Percentiles rank a stretch among this genome's conserved stretches.
These are phyloP conservation scores for Anastrepha obliqua DNA, from an alignment of 1,140 invertebrate genomes.

Conservation along the genomic window DNA sequence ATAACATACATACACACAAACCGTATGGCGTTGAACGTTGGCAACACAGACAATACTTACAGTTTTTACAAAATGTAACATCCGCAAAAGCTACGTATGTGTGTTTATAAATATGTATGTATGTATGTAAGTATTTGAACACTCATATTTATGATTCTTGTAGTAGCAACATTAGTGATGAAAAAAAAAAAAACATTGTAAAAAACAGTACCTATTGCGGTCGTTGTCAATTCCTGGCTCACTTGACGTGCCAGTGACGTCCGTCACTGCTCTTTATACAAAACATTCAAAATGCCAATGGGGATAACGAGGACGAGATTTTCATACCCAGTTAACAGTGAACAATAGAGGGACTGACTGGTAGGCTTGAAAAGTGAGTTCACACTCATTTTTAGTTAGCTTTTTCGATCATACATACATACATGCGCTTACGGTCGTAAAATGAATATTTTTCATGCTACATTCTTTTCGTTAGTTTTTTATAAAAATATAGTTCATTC, in stretches of 20 bases:
- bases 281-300: constrained; percentile 2
- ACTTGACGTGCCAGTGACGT: constrained; percentile 28
- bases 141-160: not conserved
- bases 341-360: too few relatives aligned
- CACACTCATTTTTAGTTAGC: too few relatives aligned
- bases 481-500: too few relatives aligned
- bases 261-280: not conserved
- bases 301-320: not conserved
- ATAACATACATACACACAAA: not conserved
- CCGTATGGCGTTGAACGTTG: not conserved
- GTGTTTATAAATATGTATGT: not conserved
- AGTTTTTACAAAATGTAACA: not conserved
- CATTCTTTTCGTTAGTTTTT: too few relatives aligned
- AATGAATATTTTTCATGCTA: too few relatives aligned
- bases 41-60: not conserved
- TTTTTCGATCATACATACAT: too few relatives aligned
- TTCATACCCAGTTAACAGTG: not conserved
- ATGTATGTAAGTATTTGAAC: not conserved
- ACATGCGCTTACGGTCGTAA: too few relatives aligned
- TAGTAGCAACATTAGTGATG: not conserved
- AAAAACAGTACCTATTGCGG: not conserved
- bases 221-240: constrained; percentile 13
- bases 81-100: not conserved
- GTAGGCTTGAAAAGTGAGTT: too few relatives aligned
- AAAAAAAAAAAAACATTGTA: not conserved